phyloP scores from a whole-genome alignment of 2,888 invertebrate genomes.

The Cepaea hortensis region DNA sequence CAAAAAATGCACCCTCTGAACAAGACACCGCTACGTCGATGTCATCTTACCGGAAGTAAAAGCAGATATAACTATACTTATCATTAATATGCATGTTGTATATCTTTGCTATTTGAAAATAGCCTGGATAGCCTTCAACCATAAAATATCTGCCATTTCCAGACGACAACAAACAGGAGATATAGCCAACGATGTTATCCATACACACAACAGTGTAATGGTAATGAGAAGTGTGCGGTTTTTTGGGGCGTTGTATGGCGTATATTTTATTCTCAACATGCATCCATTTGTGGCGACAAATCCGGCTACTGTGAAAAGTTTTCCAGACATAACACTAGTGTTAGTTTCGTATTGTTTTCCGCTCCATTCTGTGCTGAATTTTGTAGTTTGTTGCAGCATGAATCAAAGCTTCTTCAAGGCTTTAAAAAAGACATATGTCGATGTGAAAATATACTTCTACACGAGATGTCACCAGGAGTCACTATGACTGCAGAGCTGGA shows the following conservation, averaged over 20 bases:
- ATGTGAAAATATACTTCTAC: no score
- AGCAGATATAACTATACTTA: not conserved
- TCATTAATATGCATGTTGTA: no score
- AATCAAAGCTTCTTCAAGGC: not conserved
- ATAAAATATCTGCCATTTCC: not conserved
- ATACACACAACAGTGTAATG: not conserved
- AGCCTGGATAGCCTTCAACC: not conserved
- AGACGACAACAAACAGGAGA: not conserved
- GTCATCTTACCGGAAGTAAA: no score
- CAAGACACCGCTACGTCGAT: no score
- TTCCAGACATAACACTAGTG: not conserved
- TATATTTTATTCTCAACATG: not conserved
- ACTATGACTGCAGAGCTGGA: no score
- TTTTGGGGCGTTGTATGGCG: not conserved
- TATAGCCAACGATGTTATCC: not conserved
- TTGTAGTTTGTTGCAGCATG: not conserved
- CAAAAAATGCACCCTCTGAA: no score
- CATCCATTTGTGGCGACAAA: not conserved
- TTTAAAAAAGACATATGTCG: not conserved
- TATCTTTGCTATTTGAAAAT: not conserved
- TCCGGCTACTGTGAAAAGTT: no score
- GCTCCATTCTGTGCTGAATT: not conserved
- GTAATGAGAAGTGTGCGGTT: not conserved
- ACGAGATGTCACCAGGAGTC: no score
- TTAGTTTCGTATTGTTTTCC: not conserved